Evolutionary conservation across 2,797 vertebrate genomes (phyloP).

Genomic region (Astyanax mexicanus): DNA sequence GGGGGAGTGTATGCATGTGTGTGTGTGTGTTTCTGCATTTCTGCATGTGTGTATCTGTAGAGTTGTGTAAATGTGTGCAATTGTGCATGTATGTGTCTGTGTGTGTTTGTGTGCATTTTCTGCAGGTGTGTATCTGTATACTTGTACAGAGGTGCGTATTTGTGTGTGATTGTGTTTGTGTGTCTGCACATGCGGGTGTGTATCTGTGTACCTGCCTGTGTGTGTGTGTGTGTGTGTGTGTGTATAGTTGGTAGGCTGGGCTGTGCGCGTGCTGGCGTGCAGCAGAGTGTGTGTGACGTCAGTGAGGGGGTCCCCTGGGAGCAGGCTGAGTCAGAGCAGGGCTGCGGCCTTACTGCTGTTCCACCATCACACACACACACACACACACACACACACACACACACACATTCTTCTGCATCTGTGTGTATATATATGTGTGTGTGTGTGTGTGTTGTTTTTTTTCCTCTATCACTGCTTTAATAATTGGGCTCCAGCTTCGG

Average conservation of each 20-base stretch:
- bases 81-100: no score
- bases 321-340: slow-evolving; percentile 86
- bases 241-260: slow-evolving; percentile 36
- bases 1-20: no score
- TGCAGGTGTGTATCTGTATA: no score
- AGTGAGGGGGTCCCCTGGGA: slow-evolving; percentile 83
- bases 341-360: slow-evolving; percentile 77
- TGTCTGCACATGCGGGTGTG: slow-evolving; percentile 1
- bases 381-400: slow-evolving; percentile 1
- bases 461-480: slow-evolving; percentile 41
- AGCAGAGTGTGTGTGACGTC: slow-evolving; percentile 76
- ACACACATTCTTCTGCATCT: slow-evolving; percentile 34
- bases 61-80: no score
- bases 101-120: no score
- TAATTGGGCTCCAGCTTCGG: slow-evolving; percentile 10
- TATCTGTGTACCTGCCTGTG: not conserved
- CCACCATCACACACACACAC: not conserved
- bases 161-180: not conserved
- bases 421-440: slow-evolving; percentile 36
- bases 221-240: slow-evolving; percentile 9
- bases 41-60: no score
- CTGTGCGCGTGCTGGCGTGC: slow-evolving; percentile 60
- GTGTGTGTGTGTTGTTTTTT: slow-evolving; percentile 27
- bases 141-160: no score
- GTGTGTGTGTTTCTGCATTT: no score